A percentile compares a stretch with the other conserved stretches of the same genome.
phyloP scores from a whole-genome alignment of 2,113 vertebrate species.

The Onychostoma macrolepis region DNA sequence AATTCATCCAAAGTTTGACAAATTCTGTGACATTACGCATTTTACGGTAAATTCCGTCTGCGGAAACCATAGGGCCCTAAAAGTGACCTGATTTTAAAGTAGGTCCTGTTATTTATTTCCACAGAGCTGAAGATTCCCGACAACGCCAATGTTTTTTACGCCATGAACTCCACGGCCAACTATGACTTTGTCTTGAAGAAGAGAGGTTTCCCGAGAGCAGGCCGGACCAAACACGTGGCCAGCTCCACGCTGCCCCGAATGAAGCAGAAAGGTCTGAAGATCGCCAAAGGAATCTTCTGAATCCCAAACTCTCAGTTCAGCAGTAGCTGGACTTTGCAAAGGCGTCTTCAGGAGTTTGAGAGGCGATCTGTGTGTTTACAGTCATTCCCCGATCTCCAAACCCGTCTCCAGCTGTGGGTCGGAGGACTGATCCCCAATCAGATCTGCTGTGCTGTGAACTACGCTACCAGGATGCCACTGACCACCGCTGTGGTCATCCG shows the following conservation, averaged over 20 bases:
- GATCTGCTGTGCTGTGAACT: neutral
- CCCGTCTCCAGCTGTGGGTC: neutral
- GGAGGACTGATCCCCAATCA: neutral
- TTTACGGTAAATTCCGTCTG: too few species aligned
- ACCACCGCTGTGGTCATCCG: neutral
- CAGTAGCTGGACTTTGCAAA: too few species aligned
- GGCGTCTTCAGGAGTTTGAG: neutral
- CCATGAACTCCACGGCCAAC: constrained; percentile 98
- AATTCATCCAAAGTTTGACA: too few species aligned
- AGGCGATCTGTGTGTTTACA: constrained; percentile 11
- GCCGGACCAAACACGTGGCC: constrained; percentile 87
- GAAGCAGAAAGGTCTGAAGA: constrained; percentile 98
- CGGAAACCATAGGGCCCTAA: too few species aligned
- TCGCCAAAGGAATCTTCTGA: constrained; percentile 98
- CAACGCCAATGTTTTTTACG: constrained; percentile 97
- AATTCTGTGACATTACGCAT: too few species aligned
- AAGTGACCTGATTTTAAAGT: neutral
- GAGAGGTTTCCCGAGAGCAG: constrained; percentile 81
- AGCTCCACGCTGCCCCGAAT: constrained; percentile 96
- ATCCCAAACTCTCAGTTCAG: too few species aligned
- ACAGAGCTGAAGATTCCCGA: constrained; percentile 95
- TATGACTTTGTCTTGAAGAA: constrained; percentile 97
- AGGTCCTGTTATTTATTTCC: neutral
- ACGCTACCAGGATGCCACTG: neutral
- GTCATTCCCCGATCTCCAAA: neutral